Conservation (phyloP, 2,797 vertebrate species). For the Clamator glandarius region DNA sequence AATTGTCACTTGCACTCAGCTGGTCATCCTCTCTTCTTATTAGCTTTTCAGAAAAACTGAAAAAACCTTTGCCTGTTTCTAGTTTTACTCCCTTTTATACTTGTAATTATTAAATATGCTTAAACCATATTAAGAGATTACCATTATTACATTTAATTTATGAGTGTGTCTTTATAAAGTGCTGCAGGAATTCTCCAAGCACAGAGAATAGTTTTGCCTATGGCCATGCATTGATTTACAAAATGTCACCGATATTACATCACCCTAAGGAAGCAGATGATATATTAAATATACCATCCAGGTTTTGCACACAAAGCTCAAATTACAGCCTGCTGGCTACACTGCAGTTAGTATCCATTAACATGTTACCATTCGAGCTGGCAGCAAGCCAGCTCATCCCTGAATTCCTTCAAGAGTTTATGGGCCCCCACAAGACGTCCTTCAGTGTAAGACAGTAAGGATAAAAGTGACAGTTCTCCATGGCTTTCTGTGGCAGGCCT, state of each 20-base stretch:
- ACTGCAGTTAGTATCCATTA: neutral
- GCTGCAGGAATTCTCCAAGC: neutral
- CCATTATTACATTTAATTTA: slow-evolving; percentile 5
- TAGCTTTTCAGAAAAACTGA: neutral
- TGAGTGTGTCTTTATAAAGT: neutral
- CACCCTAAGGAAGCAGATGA: neutral
- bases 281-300: neutral
- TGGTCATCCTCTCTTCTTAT: neutral
- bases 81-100: neutral
- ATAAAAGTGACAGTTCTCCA: neutral
- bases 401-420: neutral
- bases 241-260: neutral
- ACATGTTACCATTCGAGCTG: neutral
- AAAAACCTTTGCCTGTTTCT: neutral
- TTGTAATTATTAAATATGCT: slow-evolving; percentile 10
- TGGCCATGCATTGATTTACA: neutral
- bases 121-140: neutral
- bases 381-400: neutral
- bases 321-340: slow-evolving; percentile 20
- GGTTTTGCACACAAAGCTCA: neutral
- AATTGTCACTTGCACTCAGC: neutral
- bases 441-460: neutral
- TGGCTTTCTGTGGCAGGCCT: neutral
- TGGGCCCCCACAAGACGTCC: neutral
- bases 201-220: slow-evolving; percentile 1